Evolutionary conservation across 2,888 invertebrate genomes (phyloP).

Genomic region (Therioaphis trifolii): DNA sequence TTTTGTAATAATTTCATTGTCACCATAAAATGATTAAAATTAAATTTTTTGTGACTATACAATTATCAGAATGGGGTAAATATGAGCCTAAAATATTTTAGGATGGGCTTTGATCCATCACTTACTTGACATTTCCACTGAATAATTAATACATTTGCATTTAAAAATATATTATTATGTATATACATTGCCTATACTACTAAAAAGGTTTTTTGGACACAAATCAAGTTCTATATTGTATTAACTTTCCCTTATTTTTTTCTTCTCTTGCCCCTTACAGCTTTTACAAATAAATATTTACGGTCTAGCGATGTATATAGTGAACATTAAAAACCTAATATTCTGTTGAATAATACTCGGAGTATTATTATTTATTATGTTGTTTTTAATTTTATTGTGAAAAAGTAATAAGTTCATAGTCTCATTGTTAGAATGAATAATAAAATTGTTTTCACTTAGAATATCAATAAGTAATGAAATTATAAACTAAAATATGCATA

Average conservation of each 20-base stretch:
- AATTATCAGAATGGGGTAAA: not conserved
- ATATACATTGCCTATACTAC: too few species aligned
- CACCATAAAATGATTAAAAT: too few species aligned
- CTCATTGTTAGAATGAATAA: not conserved
- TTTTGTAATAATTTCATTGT: too few species aligned
- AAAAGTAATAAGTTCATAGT: not conserved
- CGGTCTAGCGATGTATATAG: not conserved
- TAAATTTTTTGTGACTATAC: not conserved
- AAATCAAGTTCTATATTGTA: slow-evolving; percentile 23
- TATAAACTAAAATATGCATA: not conserved
- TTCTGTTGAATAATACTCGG: not conserved
- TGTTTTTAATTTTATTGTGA: not conserved
- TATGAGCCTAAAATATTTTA: too few species aligned
- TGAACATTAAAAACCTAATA: not conserved
- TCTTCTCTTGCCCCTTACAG: not conserved
- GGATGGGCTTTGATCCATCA: not conserved
- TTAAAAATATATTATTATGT: too few species aligned
- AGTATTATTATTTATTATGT: not conserved
- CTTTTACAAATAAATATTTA: not conserved
- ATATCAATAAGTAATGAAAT: not conserved
- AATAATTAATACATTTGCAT: too few species aligned
- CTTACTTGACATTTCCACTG: not conserved
- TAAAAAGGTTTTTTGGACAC: slow-evolving; percentile 25
- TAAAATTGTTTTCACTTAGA: not conserved
- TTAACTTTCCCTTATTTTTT: not conserved